Base-by-base conservation (phyloP, 2,888 invertebrate genomes). In the Stenurella melanura region DNA sequence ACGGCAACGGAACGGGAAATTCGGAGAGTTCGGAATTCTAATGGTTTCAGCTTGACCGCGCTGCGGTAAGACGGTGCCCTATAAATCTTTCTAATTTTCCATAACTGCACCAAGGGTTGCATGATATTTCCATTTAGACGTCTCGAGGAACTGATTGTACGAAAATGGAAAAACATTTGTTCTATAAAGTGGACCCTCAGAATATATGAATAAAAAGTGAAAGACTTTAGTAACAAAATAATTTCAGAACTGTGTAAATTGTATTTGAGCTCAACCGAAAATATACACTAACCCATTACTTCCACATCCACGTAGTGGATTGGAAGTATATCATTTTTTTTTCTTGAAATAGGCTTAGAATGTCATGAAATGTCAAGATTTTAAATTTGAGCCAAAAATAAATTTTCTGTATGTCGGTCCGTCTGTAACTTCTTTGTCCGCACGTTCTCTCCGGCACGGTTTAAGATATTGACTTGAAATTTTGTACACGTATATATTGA, bases 1-100 rank as follows among this genome's bases (percentile, higher is more conserved):
- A 34, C 34, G 17, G 18, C 64, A 3, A 18, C 58, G 58, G 12
- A 18, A 42, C 57, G 26, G 74, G 50, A 73, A 70, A 30, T 57
- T 75, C 54, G 76, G 60, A 67, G 75, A 78, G 75, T 63, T 77
- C 75, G 78, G 73, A 81, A 83, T 83, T 82, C 84, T 85, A 84
- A 86, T 85, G 83, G 84, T 86, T 87, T 86, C 86, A 84, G 86
- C 84, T 86, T 86, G 85, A 84, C 83, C 84, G 85, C 82, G 75
- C 83, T 77, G 79, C 76, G 78, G 84, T 80, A 81, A 83, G 82
- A 82, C 83, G 84, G 85, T 81, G 83, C 81, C 82, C 84, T 84
- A 86, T 87, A 87, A 86, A 87, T 87, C 87, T 86, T 83, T 78
- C 82, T 86, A 86, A 87, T 87, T 87, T 87, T 86, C 85, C 85